These are phyloP conservation scores for Boloria euphrosyne DNA, from an alignment of 2,888 invertebrate species.

Conservation along the genomic window DNA sequence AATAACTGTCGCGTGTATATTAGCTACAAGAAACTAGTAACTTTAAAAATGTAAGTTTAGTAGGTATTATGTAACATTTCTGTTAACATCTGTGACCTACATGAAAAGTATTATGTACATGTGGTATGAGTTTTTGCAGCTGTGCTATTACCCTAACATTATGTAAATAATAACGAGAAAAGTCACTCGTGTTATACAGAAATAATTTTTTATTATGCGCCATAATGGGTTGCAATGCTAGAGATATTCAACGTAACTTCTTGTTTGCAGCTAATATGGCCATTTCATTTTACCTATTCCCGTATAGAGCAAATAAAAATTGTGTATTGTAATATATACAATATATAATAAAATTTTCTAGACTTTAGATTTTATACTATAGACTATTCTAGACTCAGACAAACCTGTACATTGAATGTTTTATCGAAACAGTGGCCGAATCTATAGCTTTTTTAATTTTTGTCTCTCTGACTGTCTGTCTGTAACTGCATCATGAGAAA, in stretches of 20 bases:
- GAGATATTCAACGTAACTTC: conserved; percentile 8
- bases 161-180: conserved; percentile 23
- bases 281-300: conserved; percentile 2
- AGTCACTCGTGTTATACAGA: conserved; percentile 12
- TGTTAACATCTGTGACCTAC: neutral
- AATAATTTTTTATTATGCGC: conserved; percentile 28
- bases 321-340: no score
- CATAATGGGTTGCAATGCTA: conserved; percentile 25
- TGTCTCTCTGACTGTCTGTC: no score
- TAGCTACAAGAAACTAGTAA: no score
- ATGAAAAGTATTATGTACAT: neutral
- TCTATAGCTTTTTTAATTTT: no score
- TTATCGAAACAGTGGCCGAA: no score
- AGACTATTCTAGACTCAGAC: no score
- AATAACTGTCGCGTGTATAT: no score
- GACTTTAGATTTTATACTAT: no score
- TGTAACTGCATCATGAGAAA: no score
- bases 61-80: neutral
- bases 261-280: conserved; percentile 12
- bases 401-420: no score
- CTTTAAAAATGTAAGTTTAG: no score
- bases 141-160: conserved; percentile 22
- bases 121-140: conserved; percentile 25
- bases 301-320: neutral
- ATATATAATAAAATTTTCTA: no score